phyloP scores from a whole-genome alignment of 2,888 invertebrate genomes.

The Proisotoma minuta region DNA sequence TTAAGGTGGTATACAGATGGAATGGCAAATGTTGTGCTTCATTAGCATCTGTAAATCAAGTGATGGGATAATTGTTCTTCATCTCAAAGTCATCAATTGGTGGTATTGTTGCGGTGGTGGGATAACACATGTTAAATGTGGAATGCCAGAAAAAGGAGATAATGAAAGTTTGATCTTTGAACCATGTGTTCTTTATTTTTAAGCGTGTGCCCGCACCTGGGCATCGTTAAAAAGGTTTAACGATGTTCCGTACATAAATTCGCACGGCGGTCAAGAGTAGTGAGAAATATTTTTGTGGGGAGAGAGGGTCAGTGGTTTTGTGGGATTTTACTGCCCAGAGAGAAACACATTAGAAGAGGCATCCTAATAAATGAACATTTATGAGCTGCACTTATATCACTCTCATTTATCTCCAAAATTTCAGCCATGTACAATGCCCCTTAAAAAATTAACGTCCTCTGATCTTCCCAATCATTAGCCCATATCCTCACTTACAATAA shows the following conservation, averaged over 20 bases:
- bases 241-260: slow-evolving; percentile 46
- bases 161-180: slow-evolving; percentile 45
- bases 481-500: neutral
- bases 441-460: slow-evolving; percentile 1
- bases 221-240: slow-evolving; percentile 46
- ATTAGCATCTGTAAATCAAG: neutral
- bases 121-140: too few relatives aligned
- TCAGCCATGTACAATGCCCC: neutral
- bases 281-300: slow-evolving; percentile 6
- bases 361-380: slow-evolving; percentile 33
- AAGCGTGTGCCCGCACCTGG: slow-evolving; percentile 47
- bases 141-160: slow-evolving; percentile 26
- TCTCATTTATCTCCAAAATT: slow-evolving; percentile 16
- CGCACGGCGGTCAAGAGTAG: slow-evolving; percentile 41
- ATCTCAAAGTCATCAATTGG: neutral
- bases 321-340: neutral
- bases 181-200: slow-evolving; percentile 42
- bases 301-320: slow-evolving; percentile 12
- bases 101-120: neutral
- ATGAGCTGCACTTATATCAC: slow-evolving; percentile 24
- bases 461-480: slow-evolving; percentile 1
- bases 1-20: neutral
- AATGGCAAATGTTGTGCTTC: neutral
- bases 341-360: neutral
- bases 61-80: neutral